Evolutionary conservation across 2,888 invertebrate genomes (phyloP).

Genomic region (Iselma pallidipennis): DNA sequence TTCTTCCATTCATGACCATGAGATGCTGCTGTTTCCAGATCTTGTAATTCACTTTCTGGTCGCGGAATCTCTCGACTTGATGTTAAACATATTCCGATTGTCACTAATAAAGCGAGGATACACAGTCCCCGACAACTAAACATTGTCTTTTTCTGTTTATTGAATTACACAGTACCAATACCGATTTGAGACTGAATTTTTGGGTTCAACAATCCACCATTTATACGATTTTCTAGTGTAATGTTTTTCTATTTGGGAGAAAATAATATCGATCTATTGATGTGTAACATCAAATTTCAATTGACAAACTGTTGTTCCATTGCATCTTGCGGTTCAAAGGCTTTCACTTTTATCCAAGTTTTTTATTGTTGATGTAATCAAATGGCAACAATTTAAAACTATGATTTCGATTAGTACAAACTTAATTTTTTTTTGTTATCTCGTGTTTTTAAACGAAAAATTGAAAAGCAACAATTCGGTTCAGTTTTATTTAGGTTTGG

Average conservation of each 20-base stretch:
- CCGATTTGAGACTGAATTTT: constrained; percentile 40
- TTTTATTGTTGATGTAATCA: constrained; percentile 42
- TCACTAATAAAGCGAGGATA: constrained; percentile 65
- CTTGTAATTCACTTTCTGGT: constrained; percentile 57
- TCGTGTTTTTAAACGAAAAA: neutral
- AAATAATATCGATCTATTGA: constrained; percentile 38
- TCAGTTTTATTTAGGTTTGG: neutral
- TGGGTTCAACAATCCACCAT: constrained; percentile 27
- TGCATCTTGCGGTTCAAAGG: constrained; percentile 48
- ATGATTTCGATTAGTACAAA: neutral
- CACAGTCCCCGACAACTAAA: constrained; percentile 70
- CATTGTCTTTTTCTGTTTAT: constrained; percentile 24
- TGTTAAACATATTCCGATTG: constrained; percentile 54
- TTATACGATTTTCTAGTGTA: constrained; percentile 43
- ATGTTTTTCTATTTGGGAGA: constrained; percentile 38
- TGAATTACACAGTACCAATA: constrained; percentile 24
- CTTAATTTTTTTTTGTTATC: neutral
- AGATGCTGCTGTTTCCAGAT: constrained; percentile 61
- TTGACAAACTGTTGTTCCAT: constrained; percentile 46
- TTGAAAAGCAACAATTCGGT: neutral
- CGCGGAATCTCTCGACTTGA: constrained; percentile 61
- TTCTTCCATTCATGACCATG: constrained; percentile 56
- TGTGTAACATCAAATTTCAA: constrained; percentile 41
- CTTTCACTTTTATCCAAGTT: constrained; percentile 44
- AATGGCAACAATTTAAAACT: constrained; percentile 24